Evolutionary conservation across 1,140 invertebrate species (phyloP).

Genomic region (Babylonia areolata): DNA sequence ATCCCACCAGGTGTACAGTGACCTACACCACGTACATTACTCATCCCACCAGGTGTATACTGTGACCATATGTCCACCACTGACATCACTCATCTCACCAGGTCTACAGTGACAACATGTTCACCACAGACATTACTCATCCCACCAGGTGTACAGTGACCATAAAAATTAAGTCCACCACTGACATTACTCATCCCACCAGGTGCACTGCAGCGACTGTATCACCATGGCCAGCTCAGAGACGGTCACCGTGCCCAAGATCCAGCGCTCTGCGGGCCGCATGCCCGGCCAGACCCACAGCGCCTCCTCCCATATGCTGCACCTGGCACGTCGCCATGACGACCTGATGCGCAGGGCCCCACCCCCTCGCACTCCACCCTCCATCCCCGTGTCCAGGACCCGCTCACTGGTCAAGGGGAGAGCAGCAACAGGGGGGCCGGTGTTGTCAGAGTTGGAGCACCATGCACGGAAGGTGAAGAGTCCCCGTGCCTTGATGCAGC

Average conservation of each 20-base stretch:
- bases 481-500: conserved; percentile 67
- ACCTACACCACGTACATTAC: too few species aligned
- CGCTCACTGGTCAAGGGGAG: not conserved
- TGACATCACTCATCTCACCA: too few species aligned
- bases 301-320: conserved; percentile 57
- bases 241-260: conserved; percentile 43
- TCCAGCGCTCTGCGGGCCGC: conserved; percentile 64
- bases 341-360: conserved; percentile 59
- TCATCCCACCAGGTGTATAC: too few species aligned
- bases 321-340: conserved; percentile 55
- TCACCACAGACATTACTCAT: too few species aligned
- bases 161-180: too few species aligned
- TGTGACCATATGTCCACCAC: too few species aligned
- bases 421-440: not conserved
- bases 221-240: not conserved
- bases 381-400: conserved; percentile 63
- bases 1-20: too few species aligned
- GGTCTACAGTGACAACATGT: too few species aligned
- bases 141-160: too few species aligned
- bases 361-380: conserved; percentile 66
- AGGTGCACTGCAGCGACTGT: not conserved
- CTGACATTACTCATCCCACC: too few species aligned
- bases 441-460: conserved; percentile 63
- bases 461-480: conserved; percentile 65
- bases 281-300: conserved; percentile 59